Conservation (phyloP, 2,797 vertebrate species). For the Karalla daura region DNA sequence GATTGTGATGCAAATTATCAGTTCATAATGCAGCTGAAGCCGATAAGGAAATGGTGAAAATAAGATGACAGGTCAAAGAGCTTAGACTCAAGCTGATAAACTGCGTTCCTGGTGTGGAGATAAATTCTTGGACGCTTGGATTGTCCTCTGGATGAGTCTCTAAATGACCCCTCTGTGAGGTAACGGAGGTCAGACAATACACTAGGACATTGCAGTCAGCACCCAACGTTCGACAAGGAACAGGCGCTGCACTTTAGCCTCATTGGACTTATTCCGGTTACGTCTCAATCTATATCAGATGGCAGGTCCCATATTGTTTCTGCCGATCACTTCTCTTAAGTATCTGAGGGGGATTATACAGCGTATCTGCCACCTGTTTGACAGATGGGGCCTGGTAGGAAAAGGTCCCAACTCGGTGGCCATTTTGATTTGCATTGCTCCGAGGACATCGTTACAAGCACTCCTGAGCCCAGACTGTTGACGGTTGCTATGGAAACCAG, state of each 20-base stretch:
- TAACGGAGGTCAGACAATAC: no score
- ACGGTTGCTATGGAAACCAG: conserved; percentile 76
- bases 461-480: conserved; percentile 73
- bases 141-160: no score
- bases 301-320: conserved; percentile 1
- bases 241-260: background rate
- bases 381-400: conserved; percentile 29
- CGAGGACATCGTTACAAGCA: conserved; percentile 60
- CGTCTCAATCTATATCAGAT: conserved; percentile 27
- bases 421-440: conserved; percentile 63
- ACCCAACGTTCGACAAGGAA: no score
- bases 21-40: background rate
- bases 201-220: no score
- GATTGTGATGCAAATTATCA: background rate
- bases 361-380: conserved; percentile 41
- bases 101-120: background rate
- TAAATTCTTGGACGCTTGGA: background rate
- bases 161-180: no score
- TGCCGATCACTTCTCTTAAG: background rate
- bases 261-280: background rate
- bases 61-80: background rate
- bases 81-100: background rate
- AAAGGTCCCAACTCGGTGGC: conserved; percentile 26
- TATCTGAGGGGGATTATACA: conserved; percentile 21
- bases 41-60: background rate